Conservation (phyloP, 1,140 invertebrate species). For the Solenopsis invicta region DNA sequence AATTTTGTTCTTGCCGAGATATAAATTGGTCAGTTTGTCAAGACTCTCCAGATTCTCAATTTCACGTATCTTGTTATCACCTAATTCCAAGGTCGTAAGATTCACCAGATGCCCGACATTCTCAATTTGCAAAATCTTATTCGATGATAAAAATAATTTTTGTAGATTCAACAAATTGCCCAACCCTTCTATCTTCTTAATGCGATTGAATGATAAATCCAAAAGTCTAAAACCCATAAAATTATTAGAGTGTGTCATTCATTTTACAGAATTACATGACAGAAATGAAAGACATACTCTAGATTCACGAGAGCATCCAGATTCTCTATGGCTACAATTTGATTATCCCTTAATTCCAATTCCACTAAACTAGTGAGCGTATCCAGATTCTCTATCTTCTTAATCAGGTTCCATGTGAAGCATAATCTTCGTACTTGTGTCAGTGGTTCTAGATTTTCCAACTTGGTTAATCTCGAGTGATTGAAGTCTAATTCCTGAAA, state of each 20-base stretch:
- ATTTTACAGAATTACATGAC: conserved; percentile 5
- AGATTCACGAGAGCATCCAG: conserved; percentile 95
- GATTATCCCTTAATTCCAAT: conserved; percentile 98
- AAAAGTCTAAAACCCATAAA: conserved; percentile 90
- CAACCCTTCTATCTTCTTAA: conserved; percentile 96
- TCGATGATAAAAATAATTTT: conserved; percentile 97
- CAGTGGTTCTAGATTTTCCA: conserved; percentile 94
- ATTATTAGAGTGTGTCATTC: not conserved
- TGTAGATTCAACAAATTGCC: conserved; percentile 93
- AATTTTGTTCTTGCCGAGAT: conserved; percentile 99
- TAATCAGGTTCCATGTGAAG: conserved; percentile 98
- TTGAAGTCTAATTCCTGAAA: conserved; percentile 94
- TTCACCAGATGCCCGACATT: conserved; percentile 94
- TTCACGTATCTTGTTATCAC: conserved; percentile 96
- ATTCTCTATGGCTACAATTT: conserved; percentile 96
- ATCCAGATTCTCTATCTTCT: conserved; percentile 96
- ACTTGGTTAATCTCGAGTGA: conserved; percentile 93
- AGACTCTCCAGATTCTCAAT: conserved; percentile 95
- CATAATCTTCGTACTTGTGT: conserved; percentile 93
- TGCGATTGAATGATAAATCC: conserved; percentile 99
- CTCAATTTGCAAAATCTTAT: conserved; percentile 97
- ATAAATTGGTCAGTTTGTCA: conserved; percentile 92
- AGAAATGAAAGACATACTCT: conserved; percentile 90
- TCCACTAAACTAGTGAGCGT: conserved; percentile 92
- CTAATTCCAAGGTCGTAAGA: conserved; percentile 96